phyloP scores from a whole-genome alignment of 1,140 invertebrate species.

The Euwallacea fornicatus region DNA sequence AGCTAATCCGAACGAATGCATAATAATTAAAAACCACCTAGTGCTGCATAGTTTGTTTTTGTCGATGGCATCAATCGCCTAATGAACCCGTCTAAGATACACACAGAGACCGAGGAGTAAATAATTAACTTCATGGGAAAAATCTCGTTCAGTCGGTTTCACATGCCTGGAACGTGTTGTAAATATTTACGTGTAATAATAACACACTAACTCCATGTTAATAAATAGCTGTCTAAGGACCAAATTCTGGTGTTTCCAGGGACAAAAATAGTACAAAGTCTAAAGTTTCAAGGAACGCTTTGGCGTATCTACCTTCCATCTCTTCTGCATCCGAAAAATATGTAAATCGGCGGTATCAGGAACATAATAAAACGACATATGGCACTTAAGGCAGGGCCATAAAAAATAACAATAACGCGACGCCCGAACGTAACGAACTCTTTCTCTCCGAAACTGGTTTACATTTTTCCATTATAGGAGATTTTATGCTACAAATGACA shows the following conservation, averaged over 20 bases:
- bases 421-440: slow-evolving; percentile 24
- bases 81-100: slow-evolving; percentile 8
- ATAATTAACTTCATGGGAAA: slow-evolving; percentile 26
- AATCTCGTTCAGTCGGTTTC: slow-evolving; percentile 16
- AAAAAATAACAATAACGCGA: slow-evolving; percentile 33
- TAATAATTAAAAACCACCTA: too few relatives aligned
- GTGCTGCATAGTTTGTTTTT: too few relatives aligned
- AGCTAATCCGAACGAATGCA: too few relatives aligned
- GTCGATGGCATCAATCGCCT: slow-evolving; percentile 6
- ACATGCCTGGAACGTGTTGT: slow-evolving; percentile 13
- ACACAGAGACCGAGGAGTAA: slow-evolving; percentile 20
- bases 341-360: slow-evolving; percentile 18
- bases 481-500: slow-evolving; percentile 35
- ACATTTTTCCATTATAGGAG: slow-evolving; percentile 32
- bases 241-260: too few relatives aligned
- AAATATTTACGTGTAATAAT: slow-evolving; percentile 23
- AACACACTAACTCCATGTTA: slow-evolving; percentile 15
- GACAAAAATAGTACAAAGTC: too few relatives aligned
- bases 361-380: slow-evolving; percentile 19
- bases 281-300: too few relatives aligned
- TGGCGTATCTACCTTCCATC: not conserved
- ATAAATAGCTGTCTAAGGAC: slow-evolving; percentile 14
- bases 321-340: slow-evolving; percentile 14
- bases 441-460: slow-evolving; percentile 30
- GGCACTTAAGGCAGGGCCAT: slow-evolving; percentile 28